phyloP scores from a whole-genome alignment of 2,888 invertebrate genomes.

The Lasioglossum lativentre region DNA sequence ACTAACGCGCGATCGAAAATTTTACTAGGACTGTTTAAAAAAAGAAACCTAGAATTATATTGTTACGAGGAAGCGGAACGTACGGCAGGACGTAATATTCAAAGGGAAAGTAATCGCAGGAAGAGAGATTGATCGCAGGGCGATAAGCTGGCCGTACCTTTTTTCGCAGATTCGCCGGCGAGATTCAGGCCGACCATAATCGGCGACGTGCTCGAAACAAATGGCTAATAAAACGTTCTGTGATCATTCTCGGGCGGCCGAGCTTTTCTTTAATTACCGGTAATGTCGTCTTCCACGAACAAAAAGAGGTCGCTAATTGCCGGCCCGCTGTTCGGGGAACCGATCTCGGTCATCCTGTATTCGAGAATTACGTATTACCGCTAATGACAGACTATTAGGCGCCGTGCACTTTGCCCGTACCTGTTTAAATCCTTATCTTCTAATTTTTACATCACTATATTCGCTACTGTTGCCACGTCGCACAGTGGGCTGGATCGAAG shows the following conservation, averaged over 20 bases:
- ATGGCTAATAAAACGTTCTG: slow-evolving; percentile 41
- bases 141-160: neutral
- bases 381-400: neutral
- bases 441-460: neutral
- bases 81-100: neutral
- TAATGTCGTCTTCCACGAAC: neutral
- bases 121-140: neutral
- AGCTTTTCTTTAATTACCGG: slow-evolving; percentile 45
- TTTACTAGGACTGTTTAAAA: neutral
- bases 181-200: slow-evolving; percentile 27
- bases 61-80: slow-evolving; percentile 5
- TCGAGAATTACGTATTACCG: neutral
- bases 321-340: slow-evolving; percentile 28
- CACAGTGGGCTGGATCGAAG: too few species aligned
- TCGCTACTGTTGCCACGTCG: neutral
- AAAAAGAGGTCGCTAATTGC: slow-evolving; percentile 22
- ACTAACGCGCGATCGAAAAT: neutral
- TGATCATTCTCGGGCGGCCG: slow-evolving; percentile 5
- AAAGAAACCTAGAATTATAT: neutral
- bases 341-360: slow-evolving; percentile 9
- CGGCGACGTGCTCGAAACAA: slow-evolving; percentile 4
- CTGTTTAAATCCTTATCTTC: neutral
- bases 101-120: slow-evolving; percentile 1
- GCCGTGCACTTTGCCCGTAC: neutral
- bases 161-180: slow-evolving; percentile 7